Base-by-base conservation (phyloP, 2,113 vertebrate genomes). In the Okapia johnstoni region DNA sequence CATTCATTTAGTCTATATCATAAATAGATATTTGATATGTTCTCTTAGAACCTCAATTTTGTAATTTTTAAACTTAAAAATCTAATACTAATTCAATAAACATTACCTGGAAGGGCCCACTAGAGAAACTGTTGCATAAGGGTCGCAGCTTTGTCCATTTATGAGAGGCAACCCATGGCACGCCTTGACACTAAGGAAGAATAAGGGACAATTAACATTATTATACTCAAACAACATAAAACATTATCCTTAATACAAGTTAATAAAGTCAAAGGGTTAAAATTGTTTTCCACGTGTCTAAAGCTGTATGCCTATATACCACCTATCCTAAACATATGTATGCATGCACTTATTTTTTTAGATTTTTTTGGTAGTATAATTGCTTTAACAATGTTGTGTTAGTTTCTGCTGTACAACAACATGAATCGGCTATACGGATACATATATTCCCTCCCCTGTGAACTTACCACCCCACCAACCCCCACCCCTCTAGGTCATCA, bases 91-190 rank as follows among this genome's bases (percentile, higher is more conserved):
- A 94, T 48, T 92, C 54, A 97, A 85, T 80, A 91, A 95, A 94
- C 30, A 57, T 98, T 99, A 99, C 99, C 99, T 99, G 97, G 99
- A 99, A 97, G 99, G 99, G 70, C 99, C 99, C 60, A 99, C 99
- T 8, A 99, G 99, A 90, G 99, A 99, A 88, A 99, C 99, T 21
- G 99, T 99, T 93, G 99, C 99, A 12, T 99, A 99, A 19, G 99
- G 98, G 97, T 99, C 99, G 98, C 99, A 99, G 96, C 99, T 99
- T 98, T 99, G 99, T 80, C 99, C 99, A 2, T 99, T 99, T 97
- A 99, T 99, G 96, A 99, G 99, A 96, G 99, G 99, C 97, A 99
- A 99, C 6, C 99, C 99, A 95, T 99, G 99, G 98, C 99, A 99
- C 92, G 99, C 99, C 83, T 99, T 99, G 98, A 99, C 99, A 93